A percentile compares a stretch with the other conserved stretches of the same genome.
These are phyloP conservation scores for Andrena hattorfiana DNA, from an alignment of 2,888 invertebrate genomes.

Conservation along the genomic window DNA sequence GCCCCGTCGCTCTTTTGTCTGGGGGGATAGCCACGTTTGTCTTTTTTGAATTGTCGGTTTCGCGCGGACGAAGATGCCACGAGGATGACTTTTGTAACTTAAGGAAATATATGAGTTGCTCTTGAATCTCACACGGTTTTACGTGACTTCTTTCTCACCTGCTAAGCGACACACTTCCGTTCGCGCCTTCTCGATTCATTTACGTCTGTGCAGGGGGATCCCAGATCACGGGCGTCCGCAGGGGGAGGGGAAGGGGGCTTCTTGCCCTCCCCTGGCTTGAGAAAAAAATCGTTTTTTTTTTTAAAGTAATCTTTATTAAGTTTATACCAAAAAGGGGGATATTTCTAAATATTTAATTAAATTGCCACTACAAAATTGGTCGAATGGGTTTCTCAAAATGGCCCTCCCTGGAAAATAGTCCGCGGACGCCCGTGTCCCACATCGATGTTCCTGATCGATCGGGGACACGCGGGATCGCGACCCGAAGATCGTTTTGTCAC, in stretches of 20 bases:
- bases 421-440: no score
- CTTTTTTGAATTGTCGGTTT: slow-evolving; percentile 52
- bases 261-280: no score
- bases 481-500: neutral
- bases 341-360: no score
- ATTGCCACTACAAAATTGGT: no score
- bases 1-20: slow-evolving; percentile 38
- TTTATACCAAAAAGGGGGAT: no score
- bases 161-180: slow-evolving; percentile 20
- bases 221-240: no score
- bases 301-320: no score
- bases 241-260: no score
- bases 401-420: no score
- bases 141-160: slow-evolving; percentile 51
- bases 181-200: slow-evolving; percentile 45
- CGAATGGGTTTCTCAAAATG: no score
- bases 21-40: slow-evolving; percentile 9
- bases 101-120: slow-evolving; percentile 63
- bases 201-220: slow-evolving; percentile 29
- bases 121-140: slow-evolving; percentile 50
- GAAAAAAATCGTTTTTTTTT: no score
- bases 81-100: slow-evolving; percentile 59
- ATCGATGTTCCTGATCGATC: neutral
- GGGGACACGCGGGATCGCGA: neutral
- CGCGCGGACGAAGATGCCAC: slow-evolving; percentile 32